Percentiles rank a stretch among this genome's conserved stretches.
Evolutionary conservation across 2,888 invertebrate species (phyloP).

Genomic region (Eueremaeus valkanovi): DNA sequence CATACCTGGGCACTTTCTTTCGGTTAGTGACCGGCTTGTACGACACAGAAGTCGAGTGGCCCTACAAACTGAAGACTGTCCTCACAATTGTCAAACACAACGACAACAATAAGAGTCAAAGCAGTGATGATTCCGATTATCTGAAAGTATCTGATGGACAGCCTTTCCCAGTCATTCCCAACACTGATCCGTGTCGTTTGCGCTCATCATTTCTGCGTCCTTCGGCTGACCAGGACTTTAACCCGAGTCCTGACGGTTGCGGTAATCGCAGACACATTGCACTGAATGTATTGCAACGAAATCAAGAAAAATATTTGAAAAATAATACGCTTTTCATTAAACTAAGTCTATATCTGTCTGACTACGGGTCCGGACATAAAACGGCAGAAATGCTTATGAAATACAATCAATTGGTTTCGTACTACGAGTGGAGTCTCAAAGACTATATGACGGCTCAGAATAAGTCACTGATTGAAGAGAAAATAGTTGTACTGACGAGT

Average conservation of each 20-base stretch:
- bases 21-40: constrained; percentile 43
- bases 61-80: constrained; percentile 44
- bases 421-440: constrained; percentile 46
- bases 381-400: constrained; percentile 44
- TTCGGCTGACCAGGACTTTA: constrained; percentile 32
- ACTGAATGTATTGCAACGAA: neutral
- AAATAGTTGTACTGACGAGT: constrained; percentile 43
- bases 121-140: neutral
- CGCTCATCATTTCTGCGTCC: constrained; percentile 45
- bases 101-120: neutral
- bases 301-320: constrained; percentile 37
- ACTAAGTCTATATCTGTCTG: constrained; percentile 44
- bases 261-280: constrained; percentile 40
- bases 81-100: constrained; percentile 43
- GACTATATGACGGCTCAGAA: constrained; percentile 16
- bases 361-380: constrained; percentile 37
- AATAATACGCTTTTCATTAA: constrained; percentile 42
- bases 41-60: constrained; percentile 45
- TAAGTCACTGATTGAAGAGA: neutral
- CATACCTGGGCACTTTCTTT: constrained; percentile 45
- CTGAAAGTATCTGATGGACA: constrained; percentile 6
- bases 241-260: constrained; percentile 42
- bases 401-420: constrained; percentile 48
- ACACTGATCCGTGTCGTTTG: constrained; percentile 44
- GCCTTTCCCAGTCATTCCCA: constrained; percentile 39